Conservation (phyloP, 2,888 invertebrate genomes). For the Hipparchia semele region DNA sequence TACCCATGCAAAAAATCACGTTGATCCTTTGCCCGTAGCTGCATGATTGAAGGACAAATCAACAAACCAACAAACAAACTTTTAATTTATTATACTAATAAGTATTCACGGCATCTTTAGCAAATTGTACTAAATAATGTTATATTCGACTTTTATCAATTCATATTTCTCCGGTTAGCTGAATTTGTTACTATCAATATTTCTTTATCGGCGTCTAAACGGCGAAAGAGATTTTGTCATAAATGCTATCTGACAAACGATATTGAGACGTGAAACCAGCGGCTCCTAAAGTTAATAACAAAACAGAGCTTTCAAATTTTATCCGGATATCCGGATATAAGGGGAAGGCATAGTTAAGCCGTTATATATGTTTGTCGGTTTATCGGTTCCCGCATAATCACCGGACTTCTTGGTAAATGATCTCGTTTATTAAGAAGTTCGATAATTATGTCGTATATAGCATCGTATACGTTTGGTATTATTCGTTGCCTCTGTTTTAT, state of each 20-base stretch:
- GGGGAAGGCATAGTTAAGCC: not conserved
- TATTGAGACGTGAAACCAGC: constrained; percentile 2
- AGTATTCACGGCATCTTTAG: not conserved
- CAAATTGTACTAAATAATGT: constrained; percentile 5
- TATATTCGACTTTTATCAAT: constrained; percentile 9
- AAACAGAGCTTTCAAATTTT: not conserved
- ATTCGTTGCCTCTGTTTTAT: too few relatives aligned
- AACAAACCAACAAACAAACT: too few relatives aligned
- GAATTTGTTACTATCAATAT: constrained; percentile 11
- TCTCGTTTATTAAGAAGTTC: too few relatives aligned
- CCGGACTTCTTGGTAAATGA: too few relatives aligned
- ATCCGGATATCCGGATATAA: not conserved
- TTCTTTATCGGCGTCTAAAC: constrained; percentile 13
- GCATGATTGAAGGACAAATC: too few relatives aligned
- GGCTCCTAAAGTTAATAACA: not conserved
- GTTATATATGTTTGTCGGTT: too few relatives aligned
- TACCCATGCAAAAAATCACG: too few relatives aligned
- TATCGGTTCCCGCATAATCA: too few relatives aligned
- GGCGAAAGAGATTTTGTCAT: constrained; percentile 12
- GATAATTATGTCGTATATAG: too few relatives aligned
- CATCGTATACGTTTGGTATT: too few relatives aligned
- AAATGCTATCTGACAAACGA: constrained; percentile 14
- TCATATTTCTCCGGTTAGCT: not conserved
- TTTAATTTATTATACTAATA: not conserved
- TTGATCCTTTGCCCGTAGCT: too few relatives aligned